Evolutionary conservation across 2,797 vertebrate genomes (phyloP), one percentile per base, ranked within the genome.

Genomic region (Centropyge bicolor): DNA sequence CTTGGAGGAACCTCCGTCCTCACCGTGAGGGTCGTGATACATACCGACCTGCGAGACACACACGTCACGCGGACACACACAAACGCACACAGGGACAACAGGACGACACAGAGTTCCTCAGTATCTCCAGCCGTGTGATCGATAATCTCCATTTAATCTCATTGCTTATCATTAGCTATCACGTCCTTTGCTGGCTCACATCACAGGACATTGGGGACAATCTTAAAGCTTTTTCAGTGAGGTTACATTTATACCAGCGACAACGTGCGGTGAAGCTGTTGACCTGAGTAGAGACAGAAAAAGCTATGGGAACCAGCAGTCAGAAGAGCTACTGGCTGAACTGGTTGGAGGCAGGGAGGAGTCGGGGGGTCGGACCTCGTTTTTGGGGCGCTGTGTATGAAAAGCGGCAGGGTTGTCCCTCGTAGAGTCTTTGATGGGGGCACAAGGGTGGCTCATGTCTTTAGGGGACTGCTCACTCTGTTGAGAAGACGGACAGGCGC

Each of bases 1-100:
- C 90, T 99, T 99, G 84, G 98, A 97, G 69, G 97, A 96, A 31
- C 94, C 90, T 85, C 96, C 97, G 61, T 99, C 98, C 76, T 99
- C 98, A 52, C 94, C 91, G 51, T 99, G 98, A 68, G 96, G 94
- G 89, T 99, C 98, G 73, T 98, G 98, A 93, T 99, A 99, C 65
- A 96, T 95, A 82, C 95, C 95, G 70, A 96, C 96, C 98, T 99
- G 87, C 83, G 84, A 69, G 57, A 76, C 46, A 92, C 59, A 78
- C 56, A 78, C 46, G 78, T 76, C 6, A 68, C 16, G 13, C 60
- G 2, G 27, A 74, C 59, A 72, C 35, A 80, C 57, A 43, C 54
- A 43, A 57, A 52, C 38, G 5, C 54, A 60, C 67, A 78, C 83
- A 77, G 3, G 20, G 36, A 81, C 70, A 83, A 83, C 40, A 79